Conservation (phyloP, 37 sponge, comb jelly and placozoan species). For the Agelas oroides region DNA sequence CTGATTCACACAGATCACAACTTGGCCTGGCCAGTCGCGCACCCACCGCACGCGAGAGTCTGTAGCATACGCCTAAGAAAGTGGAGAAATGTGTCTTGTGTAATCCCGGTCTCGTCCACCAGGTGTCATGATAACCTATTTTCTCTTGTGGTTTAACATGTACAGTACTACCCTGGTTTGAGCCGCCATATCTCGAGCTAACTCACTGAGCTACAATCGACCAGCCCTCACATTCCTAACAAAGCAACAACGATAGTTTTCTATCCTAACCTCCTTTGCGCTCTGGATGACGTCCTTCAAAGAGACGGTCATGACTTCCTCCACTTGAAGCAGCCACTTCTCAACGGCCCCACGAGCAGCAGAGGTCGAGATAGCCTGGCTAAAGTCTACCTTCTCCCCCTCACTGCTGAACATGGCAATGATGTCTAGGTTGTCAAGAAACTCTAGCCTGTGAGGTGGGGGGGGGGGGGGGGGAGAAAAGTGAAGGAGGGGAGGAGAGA, state of each 20-base stretch:
- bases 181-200: too few species aligned
- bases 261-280: constrained; percentile 78
- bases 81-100: too few species aligned
- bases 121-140: too few species aligned
- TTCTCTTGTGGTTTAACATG: too few species aligned
- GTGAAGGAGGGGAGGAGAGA: neutral
- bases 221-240: too few species aligned
- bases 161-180: too few species aligned
- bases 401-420: constrained; percentile 94
- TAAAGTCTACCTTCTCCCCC: constrained; percentile 94
- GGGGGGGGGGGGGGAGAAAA: neutral
- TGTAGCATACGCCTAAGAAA: constrained; percentile 84
- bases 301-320: constrained; percentile 87
- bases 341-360: constrained; percentile 97
- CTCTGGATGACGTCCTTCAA: constrained; percentile 85
- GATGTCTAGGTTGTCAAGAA: constrained; percentile 91
- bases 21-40: constrained; percentile 97
- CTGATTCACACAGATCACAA: constrained; percentile 91
- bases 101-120: too few species aligned
- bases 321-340: constrained; percentile 98
- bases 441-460: constrained; percentile 71
- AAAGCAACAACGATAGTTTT: too few species aligned
- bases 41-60: constrained; percentile 90
- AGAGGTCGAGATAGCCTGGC: constrained; percentile 90
- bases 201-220: too few species aligned